Evolutionary conservation across 2,888 invertebrate species (phyloP), one percentile per base, ranked within the genome.

Genomic region (Schrankia costaestrigalis): DNA sequence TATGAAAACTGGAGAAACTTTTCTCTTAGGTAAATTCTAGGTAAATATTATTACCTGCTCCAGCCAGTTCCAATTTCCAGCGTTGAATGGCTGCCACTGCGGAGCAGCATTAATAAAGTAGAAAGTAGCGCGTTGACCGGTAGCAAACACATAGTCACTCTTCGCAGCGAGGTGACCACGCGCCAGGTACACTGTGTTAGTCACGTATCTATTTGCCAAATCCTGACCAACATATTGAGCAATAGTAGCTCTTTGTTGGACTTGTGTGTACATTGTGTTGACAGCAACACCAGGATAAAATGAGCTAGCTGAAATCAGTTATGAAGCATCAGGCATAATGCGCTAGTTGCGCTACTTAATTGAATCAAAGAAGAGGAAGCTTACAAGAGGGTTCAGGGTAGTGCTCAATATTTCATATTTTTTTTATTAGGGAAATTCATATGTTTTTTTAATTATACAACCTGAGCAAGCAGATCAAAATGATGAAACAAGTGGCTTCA

Each of bases 51-150:
- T 27, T 30, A 69, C 71, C 30, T 48, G 53, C 51, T 89, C 89
- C 7, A 89, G 52, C 5, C 46, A 54, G 43, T 75, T 71, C 89
- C 89, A 89, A 50, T 89, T 89, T 6, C 87, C 84, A 3, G 61
- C 78, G 47, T 90, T 90, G 54, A 90, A 86, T 1, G 71, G 71
- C 39, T 90, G 89, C 91, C 91, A 92, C 46, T 92, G 91, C 1
- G 91, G 91, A 0, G 89, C 89, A 0, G 79, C 84, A 52, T 92
- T 92, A 13, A 90, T 63, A 46, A 88, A 91, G 60, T 89, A 89
- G 61, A 90, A 91, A 0, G 90, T 90, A 0, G 89, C 70, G 2
- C 74, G 67, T 42, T 91, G 90, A 32, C 87, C 86, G 7, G 80
- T 60, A 7, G 38, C 38, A n/a, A 17, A 34, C 18, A 39, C 19